Percentiles rank a stretch among this genome's conserved stretches.
These are phyloP conservation scores for Drosophila antonietae DNA, from an alignment of 2,888 invertebrate species.

Conservation along the genomic window DNA sequence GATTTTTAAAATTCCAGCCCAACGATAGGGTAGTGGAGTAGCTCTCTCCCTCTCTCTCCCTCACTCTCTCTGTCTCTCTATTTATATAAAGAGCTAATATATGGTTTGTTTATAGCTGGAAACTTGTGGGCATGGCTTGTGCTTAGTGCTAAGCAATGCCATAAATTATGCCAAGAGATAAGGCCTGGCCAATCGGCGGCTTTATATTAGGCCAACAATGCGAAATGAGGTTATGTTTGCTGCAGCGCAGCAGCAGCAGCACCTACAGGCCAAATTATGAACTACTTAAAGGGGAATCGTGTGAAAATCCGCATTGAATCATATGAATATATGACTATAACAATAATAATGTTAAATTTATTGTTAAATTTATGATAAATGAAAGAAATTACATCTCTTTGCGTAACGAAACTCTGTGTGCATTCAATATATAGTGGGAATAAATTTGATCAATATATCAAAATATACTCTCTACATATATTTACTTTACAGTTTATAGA, in stretches of 20 bases:
- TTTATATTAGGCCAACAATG: slow-evolving; percentile 50
- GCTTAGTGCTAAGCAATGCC: slow-evolving; percentile 55
- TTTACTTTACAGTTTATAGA: no score
- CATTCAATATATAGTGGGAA: no score
- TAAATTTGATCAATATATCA: no score
- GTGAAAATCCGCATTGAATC: not conserved
- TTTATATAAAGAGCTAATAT: slow-evolving; percentile 30
- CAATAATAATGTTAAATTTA: not conserved
- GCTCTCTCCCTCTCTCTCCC: not conserved
- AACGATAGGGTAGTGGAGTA: not conserved
- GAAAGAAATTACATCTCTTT: not conserved
- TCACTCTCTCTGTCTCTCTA: not conserved
- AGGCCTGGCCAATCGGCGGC: slow-evolving; percentile 55
- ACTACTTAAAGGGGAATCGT: not conserved
- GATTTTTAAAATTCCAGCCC: slow-evolving; percentile 69
- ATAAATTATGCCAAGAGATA: slow-evolving; percentile 66
- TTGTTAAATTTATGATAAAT: not conserved
- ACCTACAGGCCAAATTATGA: slow-evolving; percentile 12
- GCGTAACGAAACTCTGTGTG: not conserved
- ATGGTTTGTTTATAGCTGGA: slow-evolving; percentile 42
- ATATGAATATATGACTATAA: not conserved
- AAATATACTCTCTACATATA: no score
- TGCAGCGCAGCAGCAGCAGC: slow-evolving; percentile 7
- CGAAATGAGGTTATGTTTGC: slow-evolving; percentile 43
- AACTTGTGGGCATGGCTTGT: slow-evolving; percentile 32